These are phyloP conservation scores for Petromus typicus DNA, from an alignment of 2,113 vertebrate species.

Conservation along the genomic window DNA sequence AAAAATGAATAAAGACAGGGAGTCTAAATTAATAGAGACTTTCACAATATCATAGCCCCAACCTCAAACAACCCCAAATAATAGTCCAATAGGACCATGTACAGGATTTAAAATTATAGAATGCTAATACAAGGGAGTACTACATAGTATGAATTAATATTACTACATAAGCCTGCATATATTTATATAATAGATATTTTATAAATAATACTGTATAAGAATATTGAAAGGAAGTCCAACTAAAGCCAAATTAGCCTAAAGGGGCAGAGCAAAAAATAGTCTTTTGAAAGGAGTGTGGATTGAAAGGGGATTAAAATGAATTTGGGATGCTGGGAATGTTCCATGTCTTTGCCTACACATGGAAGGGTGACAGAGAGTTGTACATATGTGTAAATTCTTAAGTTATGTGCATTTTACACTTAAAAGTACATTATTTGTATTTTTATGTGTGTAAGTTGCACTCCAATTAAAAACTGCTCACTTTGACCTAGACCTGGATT, in stretches of 20 bases:
- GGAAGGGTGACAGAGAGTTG: background rate
- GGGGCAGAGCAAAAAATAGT: background rate
- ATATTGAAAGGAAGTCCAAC: background rate
- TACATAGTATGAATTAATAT: background rate
- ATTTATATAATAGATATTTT: background rate
- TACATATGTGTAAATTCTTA: background rate
- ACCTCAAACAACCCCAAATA: background rate
- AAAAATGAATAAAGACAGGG: background rate
- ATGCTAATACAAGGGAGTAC: no score
- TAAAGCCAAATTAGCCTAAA: background rate
- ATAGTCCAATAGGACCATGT: background rate
- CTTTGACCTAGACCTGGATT: slow-evolving; percentile 44
- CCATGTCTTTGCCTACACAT: background rate
- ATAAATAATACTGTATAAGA: background rate
- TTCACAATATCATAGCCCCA: background rate
- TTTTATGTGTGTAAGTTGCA: background rate
- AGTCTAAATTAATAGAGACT: background rate
- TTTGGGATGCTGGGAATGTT: background rate
- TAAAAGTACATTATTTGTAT: background rate
- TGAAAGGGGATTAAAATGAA: background rate
- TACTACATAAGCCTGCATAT: background rate
- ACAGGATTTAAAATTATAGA: background rate
- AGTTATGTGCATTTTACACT: background rate
- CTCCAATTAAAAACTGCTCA: background rate
- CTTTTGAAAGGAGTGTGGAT: background rate